A percentile compares a stretch with the other conserved stretches of the same genome.
phyloP scores from a whole-genome alignment of 2,113 vertebrate species.

The Sapajus apella region DNA sequence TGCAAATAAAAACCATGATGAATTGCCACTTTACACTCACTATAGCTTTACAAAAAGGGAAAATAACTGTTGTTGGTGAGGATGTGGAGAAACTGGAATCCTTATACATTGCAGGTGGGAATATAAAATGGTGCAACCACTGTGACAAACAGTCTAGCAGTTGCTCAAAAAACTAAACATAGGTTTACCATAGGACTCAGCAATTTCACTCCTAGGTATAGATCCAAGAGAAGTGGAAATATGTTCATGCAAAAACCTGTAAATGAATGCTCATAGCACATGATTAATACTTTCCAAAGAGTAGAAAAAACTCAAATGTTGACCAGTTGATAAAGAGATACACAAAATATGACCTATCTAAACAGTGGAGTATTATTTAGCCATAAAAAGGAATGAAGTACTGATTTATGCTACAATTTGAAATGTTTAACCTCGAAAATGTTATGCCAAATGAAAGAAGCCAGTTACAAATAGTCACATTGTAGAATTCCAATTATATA shows the following conservation, averaged over 20 bases:
- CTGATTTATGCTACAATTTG: fast-evolving
- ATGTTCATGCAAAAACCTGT: not conserved
- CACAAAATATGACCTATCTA: not conserved
- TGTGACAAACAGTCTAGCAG: not conserved
- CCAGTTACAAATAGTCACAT: not conserved
- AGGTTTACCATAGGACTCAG: conserved; percentile 7
- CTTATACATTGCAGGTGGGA: not conserved
- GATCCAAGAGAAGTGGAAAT: not conserved
- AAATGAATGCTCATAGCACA: not conserved
- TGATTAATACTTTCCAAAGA: not conserved
- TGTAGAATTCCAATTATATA: not conserved
- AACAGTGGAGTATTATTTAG: not conserved
- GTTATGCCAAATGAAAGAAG: not conserved
- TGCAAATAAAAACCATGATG: not conserved
- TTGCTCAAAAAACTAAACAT: conserved; percentile 19
- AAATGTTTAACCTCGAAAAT: not conserved
- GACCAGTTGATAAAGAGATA: fast-evolving
- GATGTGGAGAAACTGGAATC: conserved; percentile 27
- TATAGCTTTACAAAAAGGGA: not conserved
- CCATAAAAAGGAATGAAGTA: not conserved
- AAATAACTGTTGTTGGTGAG: conserved; percentile 23
- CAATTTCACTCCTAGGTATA: not conserved
- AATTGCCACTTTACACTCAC: not conserved
- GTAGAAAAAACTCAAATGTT: not conserved
- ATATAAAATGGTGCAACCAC: not conserved